These are phyloP conservation scores for Lepilemur septentrionalis DNA, from an alignment of 2,797 vertebrate species.

Conservation along the genomic window DNA sequence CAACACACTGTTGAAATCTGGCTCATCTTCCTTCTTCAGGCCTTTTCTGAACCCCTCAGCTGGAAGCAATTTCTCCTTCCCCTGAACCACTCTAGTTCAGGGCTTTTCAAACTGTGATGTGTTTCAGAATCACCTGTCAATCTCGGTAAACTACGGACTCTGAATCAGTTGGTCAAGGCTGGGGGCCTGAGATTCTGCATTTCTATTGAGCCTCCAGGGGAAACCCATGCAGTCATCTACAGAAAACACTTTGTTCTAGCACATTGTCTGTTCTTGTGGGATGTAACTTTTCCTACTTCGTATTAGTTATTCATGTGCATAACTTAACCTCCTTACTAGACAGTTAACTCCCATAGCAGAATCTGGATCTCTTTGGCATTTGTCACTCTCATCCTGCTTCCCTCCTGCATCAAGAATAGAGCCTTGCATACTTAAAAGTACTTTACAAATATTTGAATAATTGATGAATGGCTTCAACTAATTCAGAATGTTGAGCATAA, in stretches of 20 bases:
- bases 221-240: neutral
- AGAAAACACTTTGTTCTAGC: neutral
- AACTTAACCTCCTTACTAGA: constrained; percentile 34
- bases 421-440: neutral
- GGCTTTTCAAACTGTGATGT: neutral
- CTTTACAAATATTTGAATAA: constrained; percentile 57
- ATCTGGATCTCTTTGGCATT: neutral
- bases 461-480: constrained; percentile 1
- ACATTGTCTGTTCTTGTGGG: constrained; percentile 24
- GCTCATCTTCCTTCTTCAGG: neutral
- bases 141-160: constrained; percentile 17
- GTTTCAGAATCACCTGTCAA: neutral
- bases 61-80: constrained; percentile 16
- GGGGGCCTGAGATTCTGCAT: neutral
- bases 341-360: neutral
- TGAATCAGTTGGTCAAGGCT: neutral
- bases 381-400: neutral
- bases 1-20: constrained; percentile 3
- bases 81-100: neutral
- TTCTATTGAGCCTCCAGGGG: constrained; percentile 3
- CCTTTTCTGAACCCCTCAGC: neutral
- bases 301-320: neutral
- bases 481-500: constrained; percentile 37
- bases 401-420: neutral
- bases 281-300: constrained; percentile 22